Evolutionary conservation across 2,888 invertebrate species (phyloP).

Genomic region (Chrysomela aeneicollis): DNA sequence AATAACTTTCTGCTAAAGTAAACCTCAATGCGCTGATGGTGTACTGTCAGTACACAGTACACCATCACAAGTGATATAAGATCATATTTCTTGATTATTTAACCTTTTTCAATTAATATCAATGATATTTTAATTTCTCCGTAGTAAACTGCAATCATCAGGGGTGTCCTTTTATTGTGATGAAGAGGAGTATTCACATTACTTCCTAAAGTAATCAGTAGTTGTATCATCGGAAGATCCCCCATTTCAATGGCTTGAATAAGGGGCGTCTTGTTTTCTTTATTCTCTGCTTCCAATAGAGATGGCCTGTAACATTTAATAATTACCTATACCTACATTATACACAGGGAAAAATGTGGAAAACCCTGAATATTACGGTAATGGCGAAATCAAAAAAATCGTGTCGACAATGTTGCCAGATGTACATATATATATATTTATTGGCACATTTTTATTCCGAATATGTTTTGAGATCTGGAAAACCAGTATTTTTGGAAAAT

Average conservation of each 20-base stretch:
- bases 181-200: conserved; percentile 60
- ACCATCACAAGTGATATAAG: too few species aligned
- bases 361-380: too few species aligned
- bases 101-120: conserved; percentile 60
- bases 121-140: conserved; percentile 55
- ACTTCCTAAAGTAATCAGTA: conserved; percentile 63
- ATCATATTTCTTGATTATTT: conserved; percentile 56
- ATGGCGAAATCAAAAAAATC: too few species aligned
- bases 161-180: conserved; percentile 60
- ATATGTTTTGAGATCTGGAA: too few species aligned
- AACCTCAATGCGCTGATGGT: too few species aligned
- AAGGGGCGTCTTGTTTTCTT: conserved; percentile 64
- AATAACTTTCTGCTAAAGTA: too few species aligned
- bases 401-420: not conserved
- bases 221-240: conserved; percentile 59
- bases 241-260: conserved; percentile 64
- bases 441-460: too few species aligned
- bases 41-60: too few species aligned
- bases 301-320: conserved; percentile 55
- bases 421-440: too few species aligned
- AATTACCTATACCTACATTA: too few species aligned
- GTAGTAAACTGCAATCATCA: conserved; percentile 63
- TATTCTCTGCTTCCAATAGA: conserved; percentile 62
- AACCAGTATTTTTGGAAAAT: too few species aligned
- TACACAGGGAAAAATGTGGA: not conserved